A percentile compares a stretch with the other conserved stretches of the same genome.
phyloP scores from a whole-genome alignment of 2,113 vertebrate species.

The rabbit (Oryctolagus cuniculus) region DNA sequence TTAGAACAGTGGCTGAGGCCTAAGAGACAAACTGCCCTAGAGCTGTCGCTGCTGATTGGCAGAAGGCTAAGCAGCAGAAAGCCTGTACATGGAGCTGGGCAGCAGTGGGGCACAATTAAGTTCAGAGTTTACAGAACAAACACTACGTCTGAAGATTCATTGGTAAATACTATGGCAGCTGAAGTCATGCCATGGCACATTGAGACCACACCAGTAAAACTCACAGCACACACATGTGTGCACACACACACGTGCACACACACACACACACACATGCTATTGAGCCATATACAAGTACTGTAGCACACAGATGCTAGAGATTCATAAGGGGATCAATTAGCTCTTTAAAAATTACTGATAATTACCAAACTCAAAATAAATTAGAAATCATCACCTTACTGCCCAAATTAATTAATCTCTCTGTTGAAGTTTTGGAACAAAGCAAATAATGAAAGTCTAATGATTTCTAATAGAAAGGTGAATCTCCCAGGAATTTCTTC shows the following conservation, averaged over 20 bases:
- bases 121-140: background rate
- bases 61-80: background rate
- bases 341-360: background rate
- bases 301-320: background rate
- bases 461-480: slow-evolving; percentile 9
- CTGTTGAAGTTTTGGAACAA: slow-evolving; percentile 28
- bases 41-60: background rate
- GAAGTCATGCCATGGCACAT: background rate
- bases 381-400: background rate
- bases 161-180: background rate
- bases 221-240: background rate
- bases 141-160: background rate
- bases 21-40: background rate
- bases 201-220: background rate
- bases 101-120: background rate
- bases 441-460: slow-evolving; percentile 23
- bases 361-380: background rate
- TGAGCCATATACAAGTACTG: background rate
- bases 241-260: background rate
- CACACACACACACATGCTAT: background rate
- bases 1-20: background rate
- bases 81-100: background rate
- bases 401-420: slow-evolving; percentile 21
- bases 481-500: background rate
- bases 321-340: background rate